Conservation (phyloP, 2,888 invertebrate species). For the Ceramica pisi region DNA sequence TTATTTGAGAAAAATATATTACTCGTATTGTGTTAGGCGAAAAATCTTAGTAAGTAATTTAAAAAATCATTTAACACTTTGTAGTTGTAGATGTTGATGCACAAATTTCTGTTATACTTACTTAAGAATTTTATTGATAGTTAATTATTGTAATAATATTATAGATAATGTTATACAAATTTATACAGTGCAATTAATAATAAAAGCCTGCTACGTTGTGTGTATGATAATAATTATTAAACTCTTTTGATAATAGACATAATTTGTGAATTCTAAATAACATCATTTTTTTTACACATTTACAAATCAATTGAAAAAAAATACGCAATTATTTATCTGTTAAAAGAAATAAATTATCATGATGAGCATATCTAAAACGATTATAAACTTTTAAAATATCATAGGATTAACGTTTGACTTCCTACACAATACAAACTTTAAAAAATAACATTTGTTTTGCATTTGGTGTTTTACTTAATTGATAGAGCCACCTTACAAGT, state of each 20-base stretch:
- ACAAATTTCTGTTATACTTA: constrained; percentile 82
- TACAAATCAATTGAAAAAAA: constrained; percentile 14
- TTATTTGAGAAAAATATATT: constrained; percentile 54
- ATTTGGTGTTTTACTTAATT: not conserved
- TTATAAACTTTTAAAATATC: constrained; percentile 6
- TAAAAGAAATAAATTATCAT: constrained; percentile 4
- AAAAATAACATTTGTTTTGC: not conserved
- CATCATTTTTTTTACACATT: constrained; percentile 25
- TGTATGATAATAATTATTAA: constrained; percentile 52
- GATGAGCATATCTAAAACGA: constrained; percentile 22
- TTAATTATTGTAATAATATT: constrained; percentile 72
- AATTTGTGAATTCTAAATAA: constrained; percentile 44
- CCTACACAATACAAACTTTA: not conserved
- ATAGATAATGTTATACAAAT: constrained; percentile 70
- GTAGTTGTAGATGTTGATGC: constrained; percentile 88
- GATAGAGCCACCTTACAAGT: not conserved
- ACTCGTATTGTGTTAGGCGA: constrained; percentile 67
- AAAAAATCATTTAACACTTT: constrained; percentile 76
- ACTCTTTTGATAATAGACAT: constrained; percentile 55
- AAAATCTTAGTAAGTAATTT: constrained; percentile 77
- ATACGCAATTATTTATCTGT: not conserved
- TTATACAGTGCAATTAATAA: constrained; percentile 68
- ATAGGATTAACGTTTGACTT: constrained; percentile 19
- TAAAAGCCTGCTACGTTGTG: constrained; percentile 59
- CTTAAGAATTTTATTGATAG: constrained; percentile 72